Evolutionary conservation across 1,140 invertebrate genomes (phyloP), one percentile per base, ranked within the genome.

Genomic region (Drosophila punjabiensis): DNA sequence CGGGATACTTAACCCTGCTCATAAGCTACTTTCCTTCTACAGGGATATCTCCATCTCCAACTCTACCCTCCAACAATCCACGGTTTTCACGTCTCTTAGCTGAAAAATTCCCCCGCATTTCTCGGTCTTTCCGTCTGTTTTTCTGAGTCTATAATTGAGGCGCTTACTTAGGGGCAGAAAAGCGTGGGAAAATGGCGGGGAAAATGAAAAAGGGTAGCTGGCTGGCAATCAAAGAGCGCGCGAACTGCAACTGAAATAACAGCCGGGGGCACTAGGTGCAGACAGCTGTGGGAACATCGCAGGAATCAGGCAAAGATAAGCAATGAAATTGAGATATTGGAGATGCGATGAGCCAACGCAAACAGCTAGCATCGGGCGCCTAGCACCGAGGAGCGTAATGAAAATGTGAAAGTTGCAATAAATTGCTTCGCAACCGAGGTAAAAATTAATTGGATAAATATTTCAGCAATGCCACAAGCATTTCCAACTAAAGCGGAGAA

Each of bases 371-470:
- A 3, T 28, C 13, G 28, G 16, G 48, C 24, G 30, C 6, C 30
- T 11, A 13, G 50, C 16, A 3, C 10, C 10, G 52, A 83, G 28
- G 6, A 87, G 70, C 68, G 70, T 70, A 62, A 66, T 83, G 80
- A 70, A 84, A 89, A 89, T 89, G 84, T 58, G 35, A 58, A 58
- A 58, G 55, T 84, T 89, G 76, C 84, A 77, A 87, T 84, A 89
- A 89, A 88, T 84, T 89, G 71, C 84, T 80, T 60, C 67, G 74
- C 65, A 79, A 87, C 71, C 83, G 74, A 64, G 84, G 81, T 74
- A 79, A 68, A 87, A 85, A 89, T 87, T 87, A 87, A 87, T 87
- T 87, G 84, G 84, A 87, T 77, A 87, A 88, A 87, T 87, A 84
- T 87, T 86, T 88, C 50, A 82, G 70, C 63, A 83, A 86, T 87